These are phyloP conservation scores for Zaprionus africanus DNA, from an alignment of 1,140 invertebrate species.

Conservation along the genomic window DNA sequence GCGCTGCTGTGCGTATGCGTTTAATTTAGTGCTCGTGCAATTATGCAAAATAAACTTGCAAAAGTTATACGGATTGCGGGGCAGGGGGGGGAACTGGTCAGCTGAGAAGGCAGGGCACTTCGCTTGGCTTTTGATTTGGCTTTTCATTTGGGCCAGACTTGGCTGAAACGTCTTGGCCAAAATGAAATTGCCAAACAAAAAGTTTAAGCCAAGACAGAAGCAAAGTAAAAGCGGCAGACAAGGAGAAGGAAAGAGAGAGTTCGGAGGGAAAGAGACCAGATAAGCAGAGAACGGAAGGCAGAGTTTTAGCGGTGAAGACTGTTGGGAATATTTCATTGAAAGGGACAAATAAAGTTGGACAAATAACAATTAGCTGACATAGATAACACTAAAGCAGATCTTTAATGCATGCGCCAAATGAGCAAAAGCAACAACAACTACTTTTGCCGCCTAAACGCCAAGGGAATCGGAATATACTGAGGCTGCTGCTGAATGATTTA, in stretches of 20 bases:
- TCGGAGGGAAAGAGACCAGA: background rate
- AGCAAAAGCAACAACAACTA: background rate
- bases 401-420: slow-evolving; percentile 10
- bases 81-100: slow-evolving; percentile 11
- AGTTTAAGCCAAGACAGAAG: slow-evolving; percentile 37
- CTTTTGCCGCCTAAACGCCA: too few relatives aligned
- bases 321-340: slow-evolving; percentile 7
- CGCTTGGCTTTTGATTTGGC: slow-evolving; percentile 51
- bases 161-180: slow-evolving; percentile 29
- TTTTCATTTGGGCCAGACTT: slow-evolving; percentile 36
- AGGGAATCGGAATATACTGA: slow-evolving; percentile 7
- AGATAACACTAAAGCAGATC: slow-evolving; percentile 46
- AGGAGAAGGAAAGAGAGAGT: slow-evolving; percentile 7
- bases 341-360: slow-evolving; percentile 49
- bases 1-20: slow-evolving; percentile 49
- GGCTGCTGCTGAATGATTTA: slow-evolving; percentile 29
- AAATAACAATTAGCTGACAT: slow-evolving; percentile 69
- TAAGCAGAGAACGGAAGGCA: slow-evolving; percentile 24
- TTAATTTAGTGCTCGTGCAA: slow-evolving; percentile 75
- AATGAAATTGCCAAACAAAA: slow-evolving; percentile 64
- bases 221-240: slow-evolving; percentile 8
- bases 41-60: slow-evolving; percentile 75
- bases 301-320: background rate
- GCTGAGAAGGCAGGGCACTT: background rate
- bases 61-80: slow-evolving; percentile 43